phyloP scores from a whole-genome alignment of 2,888 invertebrate species.

The Adelognathus sp. region DNA sequence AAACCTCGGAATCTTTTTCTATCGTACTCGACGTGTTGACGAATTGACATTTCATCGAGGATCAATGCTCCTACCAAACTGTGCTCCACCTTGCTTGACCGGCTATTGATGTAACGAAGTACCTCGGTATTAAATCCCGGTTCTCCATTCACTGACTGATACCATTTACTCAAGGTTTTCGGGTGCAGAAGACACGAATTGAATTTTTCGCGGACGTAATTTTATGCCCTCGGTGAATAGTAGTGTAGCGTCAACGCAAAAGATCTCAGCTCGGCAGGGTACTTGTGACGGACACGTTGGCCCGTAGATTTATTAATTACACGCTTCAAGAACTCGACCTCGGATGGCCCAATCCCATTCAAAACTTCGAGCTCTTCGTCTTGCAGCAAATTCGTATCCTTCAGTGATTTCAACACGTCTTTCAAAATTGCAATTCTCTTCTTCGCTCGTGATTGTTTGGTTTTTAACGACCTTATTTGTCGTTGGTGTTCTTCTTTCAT shows the following conservation, averaged over 20 bases:
- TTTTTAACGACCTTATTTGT: too few relatives aligned
- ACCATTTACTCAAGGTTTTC: not conserved
- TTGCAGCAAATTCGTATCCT: too few relatives aligned
- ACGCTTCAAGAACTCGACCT: too few relatives aligned
- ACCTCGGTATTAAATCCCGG: not conserved
- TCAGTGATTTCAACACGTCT: too few relatives aligned
- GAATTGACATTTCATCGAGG: constrained; percentile 2
- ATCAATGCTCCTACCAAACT: not conserved
- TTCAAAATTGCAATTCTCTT: too few relatives aligned
- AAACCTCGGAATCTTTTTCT: not conserved
- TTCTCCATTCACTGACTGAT: not conserved
- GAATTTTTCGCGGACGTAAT: not conserved
- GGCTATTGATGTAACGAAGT: not conserved
- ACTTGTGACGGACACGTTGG: too few relatives aligned
- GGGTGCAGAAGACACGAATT: not conserved
- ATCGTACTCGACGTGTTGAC: not conserved
- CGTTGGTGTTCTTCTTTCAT: too few relatives aligned
- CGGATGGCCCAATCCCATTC: too few relatives aligned
- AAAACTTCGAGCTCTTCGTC: too few relatives aligned
- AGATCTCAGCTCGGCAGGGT: not conserved
- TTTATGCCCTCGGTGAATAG: not conserved
- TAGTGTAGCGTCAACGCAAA: not conserved
- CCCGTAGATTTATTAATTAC: too few relatives aligned
- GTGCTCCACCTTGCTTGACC: not conserved
- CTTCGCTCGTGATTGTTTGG: too few relatives aligned